A percentile compares a stretch with the other conserved stretches of the same genome.
These are phyloP conservation scores for Odontomachus brunneus DNA, from an alignment of 1,140 invertebrate genomes.

Conservation along the genomic window DNA sequence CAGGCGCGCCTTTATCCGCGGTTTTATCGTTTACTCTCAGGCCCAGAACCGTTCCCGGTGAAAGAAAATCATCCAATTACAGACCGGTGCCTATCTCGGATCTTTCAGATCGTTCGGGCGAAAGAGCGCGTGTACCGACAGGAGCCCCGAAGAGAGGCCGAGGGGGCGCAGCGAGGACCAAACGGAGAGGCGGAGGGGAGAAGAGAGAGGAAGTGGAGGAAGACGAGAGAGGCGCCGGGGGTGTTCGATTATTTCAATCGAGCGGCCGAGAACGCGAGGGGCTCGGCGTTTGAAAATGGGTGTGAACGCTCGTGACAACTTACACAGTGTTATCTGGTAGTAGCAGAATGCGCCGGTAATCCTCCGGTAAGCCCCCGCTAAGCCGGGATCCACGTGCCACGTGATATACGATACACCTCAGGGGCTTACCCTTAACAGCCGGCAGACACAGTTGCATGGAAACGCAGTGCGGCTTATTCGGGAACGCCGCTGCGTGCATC, in stretches of 20 bases:
- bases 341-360: constrained; percentile 83
- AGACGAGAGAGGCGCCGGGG: constrained; percentile 58
- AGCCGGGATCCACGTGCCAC: constrained; percentile 78
- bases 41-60: constrained; percentile 79
- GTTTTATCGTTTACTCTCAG: constrained; percentile 76
- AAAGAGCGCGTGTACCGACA: constrained; percentile 40
- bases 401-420: constrained; percentile 78
- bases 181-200: constrained; percentile 49
- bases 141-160: not conserved
- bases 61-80: constrained; percentile 85
- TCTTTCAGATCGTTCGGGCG: constrained; percentile 64
- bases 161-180: not conserved
- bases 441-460: constrained; percentile 46
- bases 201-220: constrained; percentile 21
- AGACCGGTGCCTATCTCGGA: constrained; percentile 73
- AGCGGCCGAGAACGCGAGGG: constrained; percentile 40
- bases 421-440: constrained; percentile 68
- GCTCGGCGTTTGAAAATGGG: constrained; percentile 71
- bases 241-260: constrained; percentile 79
- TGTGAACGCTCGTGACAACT: constrained; percentile 82
- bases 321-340: constrained; percentile 84
- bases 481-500: not conserved
- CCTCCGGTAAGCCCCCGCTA: constrained; percentile 81
- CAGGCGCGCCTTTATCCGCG: constrained; percentile 62
- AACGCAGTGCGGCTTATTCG: constrained; percentile 54